Base-by-base conservation (phyloP, 2,113 vertebrate species). In the Helogale parvula region DNA sequence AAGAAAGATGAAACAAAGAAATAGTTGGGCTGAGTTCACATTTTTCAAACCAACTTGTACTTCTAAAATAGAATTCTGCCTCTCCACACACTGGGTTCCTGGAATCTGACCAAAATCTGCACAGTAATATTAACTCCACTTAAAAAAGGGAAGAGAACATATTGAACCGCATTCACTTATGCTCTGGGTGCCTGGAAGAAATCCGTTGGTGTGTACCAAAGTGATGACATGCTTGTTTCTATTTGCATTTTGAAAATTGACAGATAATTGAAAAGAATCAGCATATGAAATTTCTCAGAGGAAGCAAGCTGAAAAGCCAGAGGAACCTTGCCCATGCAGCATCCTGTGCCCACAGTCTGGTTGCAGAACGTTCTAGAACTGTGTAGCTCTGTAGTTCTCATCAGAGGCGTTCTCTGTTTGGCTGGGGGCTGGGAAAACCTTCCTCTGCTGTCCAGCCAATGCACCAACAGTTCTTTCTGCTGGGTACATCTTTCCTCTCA, bases 171-270 rank as follows among this genome's bases (percentile, higher is more conserved):
- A 94, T 81, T 97, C 97, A 86, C 76, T 79, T 82, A 54, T 83
- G 87, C 96, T 98, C 94, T 96, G 84, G 94, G 97, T 85, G 79
- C 89, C 95, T 97, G 88, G 93, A 97, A 96, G 96, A 95, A 97
- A 96, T 94, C 63, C 33, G 74, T 38, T 66, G 94, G 90, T 87
- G 88, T 94, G 88, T n/a, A 97, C 96, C 97, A 97, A 93, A 88
- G 94, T 96, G 87, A 98, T 95, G 89, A 96, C 93, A 95, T 60
- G 97, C 81, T 31, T 96, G 86, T 94, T 98, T 52, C 88, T 97
- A 38, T 97, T 97, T 96, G 94, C 96, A 96, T 97, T 98, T 98
- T 92, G 82, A 89, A 97, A 96, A 94, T 89, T 97, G 98, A 99
- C 95, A 97, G 84, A 97, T 98, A 97, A 98, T 98, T 98, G 97